Percentiles rank a stretch among this genome's conserved stretches.
phyloP scores from a whole-genome alignment of 2,888 invertebrate species.

The Crioceris asparagi region DNA sequence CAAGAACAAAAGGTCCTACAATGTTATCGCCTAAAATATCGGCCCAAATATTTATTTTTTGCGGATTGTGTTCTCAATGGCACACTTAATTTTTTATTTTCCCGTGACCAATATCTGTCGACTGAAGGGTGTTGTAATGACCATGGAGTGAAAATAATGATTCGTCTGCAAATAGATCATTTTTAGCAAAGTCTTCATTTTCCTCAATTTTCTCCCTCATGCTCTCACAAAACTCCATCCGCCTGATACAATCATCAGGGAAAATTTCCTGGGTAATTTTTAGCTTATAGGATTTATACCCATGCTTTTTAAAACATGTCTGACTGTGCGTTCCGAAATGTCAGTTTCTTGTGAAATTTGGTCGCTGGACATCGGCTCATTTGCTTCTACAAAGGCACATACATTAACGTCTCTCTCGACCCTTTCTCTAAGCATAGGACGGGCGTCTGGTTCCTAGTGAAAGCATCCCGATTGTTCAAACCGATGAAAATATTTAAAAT shows the following conservation, averaged over 20 bases:
- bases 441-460: too few species aligned
- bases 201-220: conserved; percentile 1
- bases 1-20: conserved; percentile 6
- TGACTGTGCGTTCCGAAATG: too few species aligned
- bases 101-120: not conserved
- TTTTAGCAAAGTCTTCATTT: not conserved
- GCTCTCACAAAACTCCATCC: conserved; percentile 4
- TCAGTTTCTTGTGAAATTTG: too few species aligned
- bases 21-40: conserved; percentile 5
- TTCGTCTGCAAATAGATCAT: conserved; percentile 4
- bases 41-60: conserved; percentile 3
- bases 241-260: not conserved
- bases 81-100: not conserved
- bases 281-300: conserved; percentile 4
- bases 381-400: too few species aligned
- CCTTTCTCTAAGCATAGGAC: too few species aligned
- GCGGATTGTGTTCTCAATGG: not conserved
- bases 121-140: conserved; percentile 1
- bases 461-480: too few species aligned
- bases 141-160: conserved; percentile 2
- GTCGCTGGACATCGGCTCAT: too few species aligned
- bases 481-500: too few species aligned
- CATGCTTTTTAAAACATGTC: conserved; percentile 2
- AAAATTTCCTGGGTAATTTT: conserved; percentile 1
- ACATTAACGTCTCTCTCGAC: too few species aligned